These are phyloP conservation scores for Clistopyga incitator DNA, from an alignment of 2,888 invertebrate species.

Conservation along the genomic window DNA sequence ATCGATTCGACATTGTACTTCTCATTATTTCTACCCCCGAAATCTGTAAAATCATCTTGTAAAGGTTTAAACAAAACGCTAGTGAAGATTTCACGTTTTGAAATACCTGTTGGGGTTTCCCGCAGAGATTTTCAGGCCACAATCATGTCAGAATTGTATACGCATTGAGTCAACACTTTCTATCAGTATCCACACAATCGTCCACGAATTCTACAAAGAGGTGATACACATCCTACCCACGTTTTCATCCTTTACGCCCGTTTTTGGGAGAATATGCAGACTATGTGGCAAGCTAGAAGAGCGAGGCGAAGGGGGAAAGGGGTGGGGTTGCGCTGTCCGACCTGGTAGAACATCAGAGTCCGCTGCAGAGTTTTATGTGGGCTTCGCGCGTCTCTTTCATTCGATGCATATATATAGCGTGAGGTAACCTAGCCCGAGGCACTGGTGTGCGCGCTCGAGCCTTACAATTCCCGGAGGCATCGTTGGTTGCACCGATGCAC, in stretches of 20 bases:
- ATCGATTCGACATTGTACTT: too few relatives aligned
- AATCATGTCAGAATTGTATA: not conserved
- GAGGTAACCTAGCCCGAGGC: conserved; percentile 4
- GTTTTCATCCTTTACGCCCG: conserved; percentile 19
- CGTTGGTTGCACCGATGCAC: conserved; percentile 18
- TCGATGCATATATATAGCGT: conserved; percentile 6
- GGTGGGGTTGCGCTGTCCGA: not conserved
- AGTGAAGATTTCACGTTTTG: not conserved
- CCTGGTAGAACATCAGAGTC: conserved; percentile 52
- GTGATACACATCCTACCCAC: not conserved
- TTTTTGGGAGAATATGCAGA: conserved; percentile 12
- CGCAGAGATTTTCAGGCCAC: conserved; percentile 1
- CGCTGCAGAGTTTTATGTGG: conserved; percentile 64
- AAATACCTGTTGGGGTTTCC: not conserved
- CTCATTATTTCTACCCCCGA: too few relatives aligned
- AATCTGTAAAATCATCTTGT: not conserved
- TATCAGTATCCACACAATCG: conserved; percentile 16
- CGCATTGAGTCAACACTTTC: conserved; percentile 6
- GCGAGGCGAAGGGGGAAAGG: not conserved
- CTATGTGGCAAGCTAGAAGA: conserved; percentile 2
- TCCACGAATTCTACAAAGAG: conserved; percentile 35
- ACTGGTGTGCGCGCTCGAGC: not conserved
- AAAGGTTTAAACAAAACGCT: not conserved
- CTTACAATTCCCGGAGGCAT: conserved; percentile 36
- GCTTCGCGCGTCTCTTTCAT: conserved; percentile 60